phyloP scores from a whole-genome alignment of 2,888 invertebrate genomes.

The Pomacea canaliculata region DNA sequence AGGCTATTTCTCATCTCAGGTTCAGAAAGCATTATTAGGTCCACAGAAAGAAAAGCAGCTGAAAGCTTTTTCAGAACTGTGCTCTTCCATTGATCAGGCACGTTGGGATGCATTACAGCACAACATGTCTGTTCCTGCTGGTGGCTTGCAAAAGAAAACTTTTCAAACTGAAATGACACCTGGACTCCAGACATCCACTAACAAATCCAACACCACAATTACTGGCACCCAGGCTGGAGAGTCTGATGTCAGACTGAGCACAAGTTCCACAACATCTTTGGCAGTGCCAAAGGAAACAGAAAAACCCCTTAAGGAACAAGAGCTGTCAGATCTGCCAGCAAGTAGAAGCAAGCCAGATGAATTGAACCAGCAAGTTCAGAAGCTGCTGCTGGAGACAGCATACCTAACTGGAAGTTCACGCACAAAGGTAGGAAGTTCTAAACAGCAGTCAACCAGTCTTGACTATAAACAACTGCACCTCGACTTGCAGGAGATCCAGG shows the following conservation, averaged over 20 bases:
- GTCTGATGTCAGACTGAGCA: no score
- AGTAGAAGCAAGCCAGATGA: not conserved
- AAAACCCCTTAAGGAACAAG: no score
- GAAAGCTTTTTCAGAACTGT: not conserved
- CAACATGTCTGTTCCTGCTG: not conserved
- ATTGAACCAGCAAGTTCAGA: conserved; percentile 17
- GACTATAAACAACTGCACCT: conserved; percentile 42
- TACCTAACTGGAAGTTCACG: conserved; percentile 14
- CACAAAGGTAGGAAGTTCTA: not conserved
- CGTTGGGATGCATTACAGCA: not conserved
- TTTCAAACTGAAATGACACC: not conserved
- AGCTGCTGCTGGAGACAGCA: conserved; percentile 17
- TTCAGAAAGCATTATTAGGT: conserved; percentile 1
- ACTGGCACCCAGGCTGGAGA: not conserved
- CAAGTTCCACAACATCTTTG: no score
- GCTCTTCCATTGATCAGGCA: not conserved
- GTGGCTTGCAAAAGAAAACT: not conserved
- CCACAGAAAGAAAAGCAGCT: not conserved
- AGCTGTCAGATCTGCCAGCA: no score
- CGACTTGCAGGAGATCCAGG: conserved; percentile 65
- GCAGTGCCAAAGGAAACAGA: no score
- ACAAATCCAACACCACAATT: not conserved
- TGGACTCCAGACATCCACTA: not conserved
- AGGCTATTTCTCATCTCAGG: conserved; percentile 14
- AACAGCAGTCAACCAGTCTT: conserved; percentile 9